Evolutionary conservation across 2,113 vertebrate genomes (phyloP).

Genomic region (Tychaedon coryphoeus): DNA sequence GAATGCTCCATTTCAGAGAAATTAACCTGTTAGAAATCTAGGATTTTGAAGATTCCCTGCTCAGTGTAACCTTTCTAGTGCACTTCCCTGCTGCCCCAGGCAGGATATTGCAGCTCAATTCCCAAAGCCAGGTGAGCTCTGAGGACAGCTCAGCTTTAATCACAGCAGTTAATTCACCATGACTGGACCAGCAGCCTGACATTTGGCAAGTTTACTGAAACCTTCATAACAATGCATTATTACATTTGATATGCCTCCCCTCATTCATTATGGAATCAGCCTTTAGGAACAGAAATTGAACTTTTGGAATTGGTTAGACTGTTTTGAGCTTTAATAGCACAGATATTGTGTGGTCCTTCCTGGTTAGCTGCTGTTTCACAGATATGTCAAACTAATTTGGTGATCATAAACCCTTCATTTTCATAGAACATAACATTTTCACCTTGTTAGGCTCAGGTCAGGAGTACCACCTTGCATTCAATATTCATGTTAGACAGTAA

Average conservation of each 20-base stretch:
- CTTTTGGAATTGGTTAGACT: constrained; percentile 20
- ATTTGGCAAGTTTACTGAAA: constrained; percentile 36
- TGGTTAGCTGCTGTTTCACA: background rate
- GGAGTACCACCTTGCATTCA: background rate
- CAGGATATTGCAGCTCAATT: background rate
- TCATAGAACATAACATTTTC: background rate
- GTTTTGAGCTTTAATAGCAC: background rate
- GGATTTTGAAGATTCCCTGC: constrained; percentile 8
- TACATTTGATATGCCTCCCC: constrained; percentile 26
- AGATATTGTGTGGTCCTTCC: background rate
- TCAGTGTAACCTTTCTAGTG: background rate
- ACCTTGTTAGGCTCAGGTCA: background rate
- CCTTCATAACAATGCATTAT: constrained; percentile 33
- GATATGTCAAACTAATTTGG: background rate
- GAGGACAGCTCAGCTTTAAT: constrained; percentile 18
- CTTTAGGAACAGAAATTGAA: constrained; percentile 39
- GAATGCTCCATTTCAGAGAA: background rate
- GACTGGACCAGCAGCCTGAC: background rate
- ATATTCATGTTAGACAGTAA: background rate
- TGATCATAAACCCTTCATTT: background rate
- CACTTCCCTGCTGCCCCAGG: background rate
- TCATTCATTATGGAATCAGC: constrained; percentile 25
- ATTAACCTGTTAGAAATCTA: background rate
- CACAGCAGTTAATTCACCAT: background rate
- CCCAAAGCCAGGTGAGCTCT: constrained; percentile 29